phyloP scores from a whole-genome alignment of 2,888 invertebrate species.

The Venustoraphidia nigricollis region DNA sequence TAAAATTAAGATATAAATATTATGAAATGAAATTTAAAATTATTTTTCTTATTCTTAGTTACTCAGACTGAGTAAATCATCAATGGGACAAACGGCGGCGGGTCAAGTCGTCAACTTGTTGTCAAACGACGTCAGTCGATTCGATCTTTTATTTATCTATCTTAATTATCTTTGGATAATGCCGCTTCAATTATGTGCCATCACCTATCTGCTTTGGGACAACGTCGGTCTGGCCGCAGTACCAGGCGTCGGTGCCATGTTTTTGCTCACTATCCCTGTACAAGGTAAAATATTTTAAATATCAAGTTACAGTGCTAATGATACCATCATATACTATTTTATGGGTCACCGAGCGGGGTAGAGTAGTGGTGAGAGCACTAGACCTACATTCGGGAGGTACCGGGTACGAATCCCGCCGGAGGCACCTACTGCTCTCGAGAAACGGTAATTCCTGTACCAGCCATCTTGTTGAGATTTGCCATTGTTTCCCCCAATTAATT shows the following conservation, averaged over 20 bases:
- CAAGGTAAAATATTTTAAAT: constrained; percentile 46
- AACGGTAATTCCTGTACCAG: too few species aligned
- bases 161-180: constrained; percentile 80
- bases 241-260: constrained; percentile 54
- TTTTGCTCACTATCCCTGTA: constrained; percentile 67
- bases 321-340: not conserved
- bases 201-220: constrained; percentile 63
- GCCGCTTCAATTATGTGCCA: constrained; percentile 47
- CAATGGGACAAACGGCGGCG: constrained; percentile 57
- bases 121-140: constrained; percentile 86
- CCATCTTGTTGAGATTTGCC: too few species aligned
- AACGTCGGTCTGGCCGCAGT: constrained; percentile 59
- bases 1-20: too few species aligned
- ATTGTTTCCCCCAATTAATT: too few species aligned
- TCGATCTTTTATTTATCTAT: constrained; percentile 72
- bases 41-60: too few species aligned
- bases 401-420: too few species aligned
- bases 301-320: constrained; percentile 7
- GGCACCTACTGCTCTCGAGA: too few species aligned
- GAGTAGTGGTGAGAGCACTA: too few species aligned
- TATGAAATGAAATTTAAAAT: too few species aligned
- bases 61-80: constrained; percentile 41
- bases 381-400: too few species aligned
- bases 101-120: constrained; percentile 88
- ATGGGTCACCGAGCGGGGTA: too few species aligned